phyloP scores from a whole-genome alignment of 2,797 vertebrate species.

The Fistularia commersonii region DNA sequence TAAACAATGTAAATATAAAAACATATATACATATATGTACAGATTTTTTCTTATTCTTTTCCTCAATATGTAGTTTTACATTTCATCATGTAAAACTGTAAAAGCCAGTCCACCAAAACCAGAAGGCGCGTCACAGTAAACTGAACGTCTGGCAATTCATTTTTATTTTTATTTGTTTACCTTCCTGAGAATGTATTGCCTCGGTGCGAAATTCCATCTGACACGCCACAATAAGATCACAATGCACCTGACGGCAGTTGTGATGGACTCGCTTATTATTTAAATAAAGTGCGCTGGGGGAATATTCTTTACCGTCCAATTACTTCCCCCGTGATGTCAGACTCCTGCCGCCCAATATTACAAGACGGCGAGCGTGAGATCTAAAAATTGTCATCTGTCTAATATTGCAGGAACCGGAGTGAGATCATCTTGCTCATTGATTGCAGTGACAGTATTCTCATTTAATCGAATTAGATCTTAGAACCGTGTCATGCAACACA shows the following conservation, averaged over 20 bases:
- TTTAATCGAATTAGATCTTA: conserved; percentile 69
- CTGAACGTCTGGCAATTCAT: no score
- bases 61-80: no score
- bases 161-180: no score
- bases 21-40: no score
- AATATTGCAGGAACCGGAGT: conserved; percentile 49
- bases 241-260: neutral
- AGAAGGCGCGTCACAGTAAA: no score
- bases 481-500: conserved; percentile 38
- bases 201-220: conserved; percentile 5
- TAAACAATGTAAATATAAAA: no score
- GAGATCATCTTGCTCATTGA: conserved; percentile 59
- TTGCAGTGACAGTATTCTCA: conserved; percentile 57
- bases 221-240: conserved; percentile 1
- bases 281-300: conserved; percentile 31
- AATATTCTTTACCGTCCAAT: conserved; percentile 36
- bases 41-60: no score
- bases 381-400: conserved; percentile 54
- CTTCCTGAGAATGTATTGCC: neutral
- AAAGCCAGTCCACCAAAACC: no score
- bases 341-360: conserved; percentile 29
- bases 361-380: conserved; percentile 31
- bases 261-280: conserved; percentile 16
- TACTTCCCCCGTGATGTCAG: conserved; percentile 37
- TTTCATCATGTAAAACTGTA: no score